These are phyloP conservation scores for Drosophila burlai DNA, from an alignment of 1,140 invertebrate genomes.

Conservation along the genomic window DNA sequence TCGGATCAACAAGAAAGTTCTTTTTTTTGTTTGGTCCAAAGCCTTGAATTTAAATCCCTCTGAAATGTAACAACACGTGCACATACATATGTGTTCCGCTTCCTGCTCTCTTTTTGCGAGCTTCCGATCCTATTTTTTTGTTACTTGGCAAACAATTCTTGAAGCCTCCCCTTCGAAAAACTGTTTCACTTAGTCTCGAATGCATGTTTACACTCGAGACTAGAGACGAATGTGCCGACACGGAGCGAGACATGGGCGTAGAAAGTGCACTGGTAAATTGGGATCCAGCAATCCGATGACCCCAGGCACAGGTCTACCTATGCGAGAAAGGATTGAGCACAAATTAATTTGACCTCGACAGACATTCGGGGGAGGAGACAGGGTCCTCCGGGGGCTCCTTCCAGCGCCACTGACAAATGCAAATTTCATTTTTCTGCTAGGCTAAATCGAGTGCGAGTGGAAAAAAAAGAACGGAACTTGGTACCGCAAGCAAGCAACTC, in stretches of 20 bases:
- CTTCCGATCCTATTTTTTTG: conserved; percentile 19
- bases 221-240: conserved; percentile 33
- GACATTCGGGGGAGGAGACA: conserved; percentile 5
- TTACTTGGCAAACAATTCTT: conserved; percentile 48
- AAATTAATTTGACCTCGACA: conserved; percentile 33
- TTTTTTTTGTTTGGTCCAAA: background rate
- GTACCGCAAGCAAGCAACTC: conserved; percentile 65
- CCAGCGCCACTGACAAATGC: conserved; percentile 71
- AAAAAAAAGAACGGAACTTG: conserved; percentile 33
- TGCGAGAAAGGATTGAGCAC: conserved; percentile 21
- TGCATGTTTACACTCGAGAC: conserved; percentile 66
- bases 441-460: conserved; percentile 41
- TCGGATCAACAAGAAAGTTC: background rate
- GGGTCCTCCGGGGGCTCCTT: conserved; percentile 10
- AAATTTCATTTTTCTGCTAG: conserved; percentile 71
- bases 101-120: background rate
- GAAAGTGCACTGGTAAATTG: conserved; percentile 10
- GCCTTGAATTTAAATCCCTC: conserved; percentile 38
- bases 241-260: conserved; percentile 30
- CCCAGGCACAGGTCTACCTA: conserved; percentile 18
- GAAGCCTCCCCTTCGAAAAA: conserved; percentile 16
- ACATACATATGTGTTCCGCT: conserved; percentile 3
- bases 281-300: conserved; percentile 11
- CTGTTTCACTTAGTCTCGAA: conserved; percentile 46
- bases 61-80: conserved; percentile 68